Evolutionary conservation across 1,140 invertebrate genomes (phyloP).

Genomic region (Bombus vancouverensis): DNA sequence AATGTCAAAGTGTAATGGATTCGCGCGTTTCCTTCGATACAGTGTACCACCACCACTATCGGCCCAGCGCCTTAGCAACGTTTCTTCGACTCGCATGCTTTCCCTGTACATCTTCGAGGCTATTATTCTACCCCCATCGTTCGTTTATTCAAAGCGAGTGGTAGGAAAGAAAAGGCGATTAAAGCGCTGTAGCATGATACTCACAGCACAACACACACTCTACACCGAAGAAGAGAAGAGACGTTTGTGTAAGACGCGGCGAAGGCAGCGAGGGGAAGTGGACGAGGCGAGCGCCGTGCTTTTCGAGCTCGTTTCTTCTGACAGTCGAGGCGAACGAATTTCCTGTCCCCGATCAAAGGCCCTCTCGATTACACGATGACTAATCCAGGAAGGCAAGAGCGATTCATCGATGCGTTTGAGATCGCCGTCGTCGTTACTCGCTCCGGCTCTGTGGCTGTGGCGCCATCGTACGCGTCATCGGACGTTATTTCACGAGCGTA

Average conservation of each 20-base stretch:
- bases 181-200: not conserved
- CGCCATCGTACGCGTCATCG: conserved; percentile 5
- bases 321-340: conserved; percentile 40
- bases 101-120: not conserved
- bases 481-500: not conserved
- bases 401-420: conserved; percentile 33
- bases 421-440: too few relatives aligned
- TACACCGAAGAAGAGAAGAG: not conserved
- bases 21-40: not conserved
- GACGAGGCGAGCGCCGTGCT: not conserved
- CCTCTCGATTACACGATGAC: conserved; percentile 34
- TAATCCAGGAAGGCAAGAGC: conserved; percentile 40
- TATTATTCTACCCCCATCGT: conserved; percentile 12
- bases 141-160: conserved; percentile 45
- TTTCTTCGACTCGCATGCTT: not conserved
- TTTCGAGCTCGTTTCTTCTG: conserved; percentile 28
- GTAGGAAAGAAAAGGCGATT: conserved; percentile 42
- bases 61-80: not conserved
- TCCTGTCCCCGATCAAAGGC: conserved; percentile 35
- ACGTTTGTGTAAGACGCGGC: not conserved
- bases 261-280: not conserved
- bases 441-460: not conserved
- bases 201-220: too few relatives aligned
- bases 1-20: not conserved
- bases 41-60: not conserved